phyloP scores from a whole-genome alignment of 2,888 invertebrate genomes.

The Apantesis nais region DNA sequence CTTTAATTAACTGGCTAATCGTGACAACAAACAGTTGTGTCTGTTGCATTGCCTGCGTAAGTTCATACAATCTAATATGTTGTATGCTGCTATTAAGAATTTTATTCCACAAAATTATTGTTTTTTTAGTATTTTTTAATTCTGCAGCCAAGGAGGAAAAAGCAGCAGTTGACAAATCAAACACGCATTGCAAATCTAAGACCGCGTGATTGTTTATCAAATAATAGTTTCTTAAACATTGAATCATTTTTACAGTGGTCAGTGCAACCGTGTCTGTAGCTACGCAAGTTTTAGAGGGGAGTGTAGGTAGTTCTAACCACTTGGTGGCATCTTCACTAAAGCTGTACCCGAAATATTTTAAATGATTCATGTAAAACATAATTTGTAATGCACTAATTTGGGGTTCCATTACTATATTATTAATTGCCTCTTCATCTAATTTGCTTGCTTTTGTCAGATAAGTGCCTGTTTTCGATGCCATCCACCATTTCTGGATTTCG shows the following conservation, averaged over 20 bases:
- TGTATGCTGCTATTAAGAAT: background rate
- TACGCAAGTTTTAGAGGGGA: conserved; percentile 3
- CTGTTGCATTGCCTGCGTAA: conserved; percentile 2
- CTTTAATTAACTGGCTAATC: background rate
- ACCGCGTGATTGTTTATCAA: conserved; percentile 6
- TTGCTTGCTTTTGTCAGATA: conserved; percentile 25
- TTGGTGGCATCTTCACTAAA: conserved; percentile 5
- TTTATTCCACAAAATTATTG: conserved; percentile 12
- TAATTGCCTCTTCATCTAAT: conserved; percentile 7
- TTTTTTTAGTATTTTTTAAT: conserved; percentile 3
- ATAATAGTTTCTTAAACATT: conserved; percentile 12
- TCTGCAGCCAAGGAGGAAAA: conserved; percentile 2
- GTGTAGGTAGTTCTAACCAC: conserved; percentile 1
- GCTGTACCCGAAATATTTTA: conserved; percentile 6
- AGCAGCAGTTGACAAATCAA: background rate
- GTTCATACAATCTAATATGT: conserved; percentile 7
- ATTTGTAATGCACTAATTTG: conserved; percentile 18
- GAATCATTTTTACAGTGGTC: conserved; percentile 28
- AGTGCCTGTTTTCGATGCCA: conserved; percentile 8
- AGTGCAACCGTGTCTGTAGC: conserved; percentile 20
- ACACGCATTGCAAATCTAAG: conserved; percentile 10
- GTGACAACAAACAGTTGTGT: conserved; percentile 13
- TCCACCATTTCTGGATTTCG: conserved; percentile 39
- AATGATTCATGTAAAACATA: conserved; percentile 10
- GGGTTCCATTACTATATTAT: conserved; percentile 14